These are phyloP conservation scores for Eupristina koningsbergeri DNA, from an alignment of 1,140 invertebrate species.

Conservation along the genomic window DNA sequence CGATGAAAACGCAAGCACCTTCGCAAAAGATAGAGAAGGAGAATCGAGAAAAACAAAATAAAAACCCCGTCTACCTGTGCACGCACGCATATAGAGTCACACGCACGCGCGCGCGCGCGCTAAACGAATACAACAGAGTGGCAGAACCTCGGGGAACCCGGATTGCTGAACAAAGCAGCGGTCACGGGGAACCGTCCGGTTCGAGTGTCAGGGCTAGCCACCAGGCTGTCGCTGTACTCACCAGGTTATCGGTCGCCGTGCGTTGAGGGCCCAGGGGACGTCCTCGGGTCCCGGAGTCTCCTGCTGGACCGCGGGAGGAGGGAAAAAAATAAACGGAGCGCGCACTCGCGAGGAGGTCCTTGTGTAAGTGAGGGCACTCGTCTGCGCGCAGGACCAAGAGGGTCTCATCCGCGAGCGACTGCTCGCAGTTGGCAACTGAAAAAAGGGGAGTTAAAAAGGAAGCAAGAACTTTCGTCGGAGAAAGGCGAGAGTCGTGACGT, in stretches of 20 bases:
- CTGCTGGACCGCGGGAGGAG: not conserved
- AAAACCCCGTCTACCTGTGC: not conserved
- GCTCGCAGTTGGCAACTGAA: not conserved
- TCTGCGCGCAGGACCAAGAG: not conserved
- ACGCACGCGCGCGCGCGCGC: not conserved
- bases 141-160: constrained; percentile 11
- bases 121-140: not conserved
- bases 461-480: constrained; percentile 15
- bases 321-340: not conserved
- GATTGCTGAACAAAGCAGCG: constrained; percentile 27
- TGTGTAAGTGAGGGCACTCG: not conserved
- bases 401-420: not conserved
- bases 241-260: not conserved
- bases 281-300: not conserved
- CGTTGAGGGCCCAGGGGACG: not conserved
- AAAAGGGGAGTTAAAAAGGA: not conserved
- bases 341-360: not conserved
- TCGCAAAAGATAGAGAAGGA: not conserved
- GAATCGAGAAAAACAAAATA: not conserved
- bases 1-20: not conserved
- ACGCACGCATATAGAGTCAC: not conserved
- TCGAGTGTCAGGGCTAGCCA: too few species aligned
- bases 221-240: too few species aligned
- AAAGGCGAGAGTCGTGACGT: not conserved
- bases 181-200: not conserved